phyloP scores from a whole-genome alignment of 2,113 vertebrate species.

The Corynorhinus townsendii region DNA sequence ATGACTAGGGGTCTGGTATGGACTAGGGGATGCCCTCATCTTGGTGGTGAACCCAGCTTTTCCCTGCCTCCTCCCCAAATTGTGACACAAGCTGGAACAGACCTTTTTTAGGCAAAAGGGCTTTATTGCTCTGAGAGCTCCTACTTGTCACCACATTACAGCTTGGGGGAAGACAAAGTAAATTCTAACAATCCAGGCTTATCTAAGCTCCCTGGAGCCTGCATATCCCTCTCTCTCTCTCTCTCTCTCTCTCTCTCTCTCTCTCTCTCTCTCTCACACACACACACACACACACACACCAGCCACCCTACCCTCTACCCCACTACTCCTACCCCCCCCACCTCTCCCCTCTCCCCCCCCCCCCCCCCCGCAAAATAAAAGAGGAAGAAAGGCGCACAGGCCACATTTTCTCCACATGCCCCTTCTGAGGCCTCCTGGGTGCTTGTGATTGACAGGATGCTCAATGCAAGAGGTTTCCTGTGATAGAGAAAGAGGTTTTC shows the following conservation, averaged over 20 bases:
- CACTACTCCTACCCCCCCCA: too few species aligned
- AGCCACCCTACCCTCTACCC: background rate
- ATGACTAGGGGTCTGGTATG: background rate
- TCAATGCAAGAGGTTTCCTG: slow-evolving; percentile 49
- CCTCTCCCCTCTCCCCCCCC: too few species aligned
- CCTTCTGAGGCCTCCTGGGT: slow-evolving; percentile 5
- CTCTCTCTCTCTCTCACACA: background rate
- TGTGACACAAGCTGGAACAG: background rate
- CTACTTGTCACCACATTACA: background rate
- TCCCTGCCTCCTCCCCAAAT: background rate
- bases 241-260: too few species aligned
- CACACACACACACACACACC: background rate
- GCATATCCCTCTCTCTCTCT: background rate
- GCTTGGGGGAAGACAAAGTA: background rate
- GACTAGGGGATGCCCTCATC: background rate
- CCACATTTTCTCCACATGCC: background rate
- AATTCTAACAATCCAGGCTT: slow-evolving; percentile 5
- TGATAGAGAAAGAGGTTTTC: slow-evolving; percentile 64
- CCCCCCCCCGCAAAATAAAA: too few species aligned
- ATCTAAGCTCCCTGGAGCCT: background rate
- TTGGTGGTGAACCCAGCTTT: background rate
- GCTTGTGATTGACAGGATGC: background rate
- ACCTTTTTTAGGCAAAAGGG: background rate
- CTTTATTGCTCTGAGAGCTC: background rate
- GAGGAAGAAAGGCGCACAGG: background rate